phyloP scores from a whole-genome alignment of 2,888 invertebrate genomes.

The Baccha elongata region DNA sequence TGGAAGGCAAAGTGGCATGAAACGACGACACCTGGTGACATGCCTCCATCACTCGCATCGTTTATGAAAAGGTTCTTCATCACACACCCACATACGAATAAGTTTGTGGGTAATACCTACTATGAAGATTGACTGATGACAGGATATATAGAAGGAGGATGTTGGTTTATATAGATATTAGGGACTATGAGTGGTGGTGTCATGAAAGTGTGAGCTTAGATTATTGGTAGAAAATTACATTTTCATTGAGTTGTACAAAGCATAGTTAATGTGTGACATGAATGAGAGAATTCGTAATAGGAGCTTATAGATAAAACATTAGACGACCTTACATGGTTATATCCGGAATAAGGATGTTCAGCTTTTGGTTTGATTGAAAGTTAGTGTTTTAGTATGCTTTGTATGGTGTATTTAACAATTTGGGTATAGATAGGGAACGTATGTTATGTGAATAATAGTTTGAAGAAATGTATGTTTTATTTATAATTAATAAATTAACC shows the following conservation, averaged over 20 bases:
- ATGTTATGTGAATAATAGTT: too few species aligned
- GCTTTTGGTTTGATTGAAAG: too few species aligned
- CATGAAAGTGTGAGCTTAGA: conserved; percentile 38
- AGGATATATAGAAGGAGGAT: background rate
- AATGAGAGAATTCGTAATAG: conserved; percentile 49
- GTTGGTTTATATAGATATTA: background rate
- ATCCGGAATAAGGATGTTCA: too few species aligned
- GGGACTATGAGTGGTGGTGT: conserved; percentile 15
- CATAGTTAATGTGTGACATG: conserved; percentile 70
- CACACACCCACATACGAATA: conserved; percentile 12
- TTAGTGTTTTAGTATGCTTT: too few species aligned
- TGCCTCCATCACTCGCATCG: conserved; percentile 10
- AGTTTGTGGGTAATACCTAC: conserved; percentile 14
- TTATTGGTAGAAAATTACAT: conserved; percentile 72
- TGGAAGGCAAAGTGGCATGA: background rate
- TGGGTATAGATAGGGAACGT: too few species aligned
- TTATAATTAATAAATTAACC: too few species aligned
- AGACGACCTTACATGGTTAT: too few species aligned
- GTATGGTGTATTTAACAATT: too few species aligned
- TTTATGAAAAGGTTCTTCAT: conserved; percentile 6
- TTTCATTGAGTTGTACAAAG: conserved; percentile 67
- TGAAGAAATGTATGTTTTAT: too few species aligned
- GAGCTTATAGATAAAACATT: too few species aligned
- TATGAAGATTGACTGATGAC: conserved; percentile 24
- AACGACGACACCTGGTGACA: conserved; percentile 31